Evolutionary conservation across 92 coral and sea anemone genomes (phyloP).

Genomic region (Parazoanthus atlanticus): DNA sequence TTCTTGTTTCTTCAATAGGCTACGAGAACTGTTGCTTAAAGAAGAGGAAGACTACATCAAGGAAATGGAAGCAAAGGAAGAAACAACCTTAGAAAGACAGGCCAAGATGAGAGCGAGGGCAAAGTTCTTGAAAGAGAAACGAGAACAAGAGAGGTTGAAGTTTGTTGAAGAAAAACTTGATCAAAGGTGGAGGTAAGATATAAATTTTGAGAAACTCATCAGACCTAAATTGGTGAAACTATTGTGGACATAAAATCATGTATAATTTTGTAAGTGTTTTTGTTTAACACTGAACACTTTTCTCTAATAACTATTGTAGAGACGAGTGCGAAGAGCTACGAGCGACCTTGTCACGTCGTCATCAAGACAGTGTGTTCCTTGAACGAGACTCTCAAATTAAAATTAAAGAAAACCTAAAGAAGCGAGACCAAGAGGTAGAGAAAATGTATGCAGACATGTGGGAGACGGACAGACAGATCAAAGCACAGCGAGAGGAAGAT

Average conservation of each 20-base stretch:
- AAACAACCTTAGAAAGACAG: conserved; percentile 94
- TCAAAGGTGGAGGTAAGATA: conserved; percentile 93
- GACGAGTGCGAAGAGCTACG: conserved; percentile 95
- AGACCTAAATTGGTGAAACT: no score
- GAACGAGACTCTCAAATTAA: conserved; percentile 88
- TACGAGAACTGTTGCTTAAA: conserved; percentile 78
- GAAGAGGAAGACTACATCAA: conserved; percentile 84
- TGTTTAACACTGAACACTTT: background rate
- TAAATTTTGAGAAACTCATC: background rate
- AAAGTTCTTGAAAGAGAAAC: conserved; percentile 88
- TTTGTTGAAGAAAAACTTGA: conserved; percentile 92
- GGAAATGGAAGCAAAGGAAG: conserved; percentile 97
- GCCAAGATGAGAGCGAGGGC: conserved; percentile 99
- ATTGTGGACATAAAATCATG: background rate
- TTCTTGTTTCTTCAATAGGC: conserved; percentile 33
- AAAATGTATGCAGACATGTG: conserved; percentile 90
- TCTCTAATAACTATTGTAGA: conserved; percentile 40
- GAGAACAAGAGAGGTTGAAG: conserved; percentile 82
- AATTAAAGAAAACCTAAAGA: conserved; percentile 81
- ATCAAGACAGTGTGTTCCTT: conserved; percentile 90
- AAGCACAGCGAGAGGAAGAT: conserved; percentile 84
- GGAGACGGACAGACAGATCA: conserved; percentile 83
- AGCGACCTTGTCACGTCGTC: conserved; percentile 79
- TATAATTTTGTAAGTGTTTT: background rate
- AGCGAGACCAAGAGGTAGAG: conserved; percentile 79